These are phyloP conservation scores for Phaenicophaeus curvirostris DNA, from an alignment of 2,797 vertebrate genomes.

Conservation along the genomic window DNA sequence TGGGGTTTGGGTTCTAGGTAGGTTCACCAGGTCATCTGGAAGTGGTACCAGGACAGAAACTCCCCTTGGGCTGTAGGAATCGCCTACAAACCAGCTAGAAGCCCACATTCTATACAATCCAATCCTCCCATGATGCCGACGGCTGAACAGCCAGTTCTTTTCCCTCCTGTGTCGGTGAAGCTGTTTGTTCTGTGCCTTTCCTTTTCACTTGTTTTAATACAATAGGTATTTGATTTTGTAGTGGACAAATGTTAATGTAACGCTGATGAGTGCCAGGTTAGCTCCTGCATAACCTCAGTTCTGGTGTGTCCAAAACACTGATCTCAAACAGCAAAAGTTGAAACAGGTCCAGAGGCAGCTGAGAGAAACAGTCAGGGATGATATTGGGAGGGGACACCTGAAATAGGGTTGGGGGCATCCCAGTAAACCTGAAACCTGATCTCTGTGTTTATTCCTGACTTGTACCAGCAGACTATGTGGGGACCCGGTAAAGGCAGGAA, in stretches of 20 bases:
- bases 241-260: neutral
- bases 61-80: neutral
- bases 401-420: neutral
- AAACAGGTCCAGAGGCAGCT: neutral
- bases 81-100: accelerated
- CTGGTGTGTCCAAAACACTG: neutral
- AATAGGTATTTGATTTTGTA: neutral
- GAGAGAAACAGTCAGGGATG: neutral
- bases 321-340: neutral
- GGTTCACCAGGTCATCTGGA: accelerated
- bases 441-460: accelerated
- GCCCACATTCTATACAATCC: neutral
- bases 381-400: accelerated
- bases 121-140: neutral
- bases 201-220: neutral
- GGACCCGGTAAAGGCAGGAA: neutral
- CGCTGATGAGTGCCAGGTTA: neutral
- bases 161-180: neutral
- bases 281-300: neutral
- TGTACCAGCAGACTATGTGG: neutral
- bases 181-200: neutral
- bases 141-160: neutral
- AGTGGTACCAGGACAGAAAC: neutral
- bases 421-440: neutral
- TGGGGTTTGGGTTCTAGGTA: neutral